Base-by-base conservation (phyloP, 1,140 invertebrate species). In the Mactra quadrangularis region DNA sequence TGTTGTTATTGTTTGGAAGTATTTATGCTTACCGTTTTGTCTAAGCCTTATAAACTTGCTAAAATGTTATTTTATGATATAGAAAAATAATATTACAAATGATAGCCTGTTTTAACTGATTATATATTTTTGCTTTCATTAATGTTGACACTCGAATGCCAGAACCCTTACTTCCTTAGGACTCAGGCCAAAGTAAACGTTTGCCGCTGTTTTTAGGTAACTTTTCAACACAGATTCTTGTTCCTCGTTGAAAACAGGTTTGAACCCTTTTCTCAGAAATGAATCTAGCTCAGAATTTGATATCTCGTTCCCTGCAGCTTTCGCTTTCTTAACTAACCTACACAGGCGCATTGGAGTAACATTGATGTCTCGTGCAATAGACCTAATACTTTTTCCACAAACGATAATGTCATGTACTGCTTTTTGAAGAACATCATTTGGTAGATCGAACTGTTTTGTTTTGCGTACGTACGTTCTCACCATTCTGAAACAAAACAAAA, bases 71-170 rank as follows among this genome's bases (percentile, higher is more conserved):
- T n/a, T n/a, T n/a, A n/a, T n/a, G n/a, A n/a, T n/a, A n/a, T n/a
- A n/a, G n/a, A n/a, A n/a, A n/a, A n/a, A n/a, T n/a, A n/a, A n/a
- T n/a, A n/a, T n/a, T n/a, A n/a, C n/a, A n/a, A n/a, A n/a, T n/a
- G n/a, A n/a, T n/a, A n/a, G n/a, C n/a, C n/a, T n/a, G n/a, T n/a
- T n/a, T n/a, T n/a, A n/a, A n/a, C n/a, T n/a, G n/a, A n/a, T n/a
- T n/a, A n/a, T n/a, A n/a, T n/a, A n/a, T n/a, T n/a, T n/a, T n/a
- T n/a, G n/a, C n/a, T n/a, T n/a, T n/a, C n/a, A n/a, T n/a, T n/a
- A n/a, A n/a, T n/a, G n/a, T n/a, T n/a, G n/a, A n/a, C 50, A 83
- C 59, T 83, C 45, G 59, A 52, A 75, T 53, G 81, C 81, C 15
- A 83, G 27, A 17, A 19, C 17, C 19, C 60, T 50, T 4, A 57